Conservation (phyloP, 2,797 vertebrate genomes). For the Pipistrellus pipistrellus region DNA sequence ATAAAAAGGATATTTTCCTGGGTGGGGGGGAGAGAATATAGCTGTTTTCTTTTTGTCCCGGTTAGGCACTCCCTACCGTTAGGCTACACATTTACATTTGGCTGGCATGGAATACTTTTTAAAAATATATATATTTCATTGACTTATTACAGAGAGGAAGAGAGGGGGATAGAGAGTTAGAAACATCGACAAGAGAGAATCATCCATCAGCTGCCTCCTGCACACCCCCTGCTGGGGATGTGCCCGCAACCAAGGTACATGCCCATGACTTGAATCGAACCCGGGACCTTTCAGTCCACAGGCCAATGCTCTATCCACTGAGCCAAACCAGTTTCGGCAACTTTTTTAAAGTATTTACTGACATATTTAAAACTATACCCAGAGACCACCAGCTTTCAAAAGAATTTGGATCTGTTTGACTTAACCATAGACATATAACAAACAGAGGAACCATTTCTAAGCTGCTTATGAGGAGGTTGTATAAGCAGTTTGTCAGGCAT, state of each 20-base stretch:
- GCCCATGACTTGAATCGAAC: no score
- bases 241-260: no score
- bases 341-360: slow-evolving; percentile 20
- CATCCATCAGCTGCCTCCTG: no score
- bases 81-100: background rate
- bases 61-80: background rate
- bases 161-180: no score
- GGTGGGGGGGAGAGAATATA: slow-evolving; percentile 36
- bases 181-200: no score
- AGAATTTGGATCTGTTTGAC: slow-evolving; percentile 56
- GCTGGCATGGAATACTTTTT: background rate
- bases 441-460: slow-evolving; percentile 49
- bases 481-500: slow-evolving; percentile 47
- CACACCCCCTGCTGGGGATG: no score
- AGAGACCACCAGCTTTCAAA: slow-evolving; percentile 35
- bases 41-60: slow-evolving; percentile 31
- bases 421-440: slow-evolving; percentile 55
- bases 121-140: no score
- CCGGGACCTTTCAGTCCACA: no score
- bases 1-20: slow-evolving; percentile 68
- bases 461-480: slow-evolving; percentile 48
- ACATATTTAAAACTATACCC: slow-evolving; percentile 45
- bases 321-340: background rate
- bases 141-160: no score
- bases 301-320: no score